Conservation (phyloP, 2,113 vertebrate species). For the Takifugu bimaculatus region DNA sequence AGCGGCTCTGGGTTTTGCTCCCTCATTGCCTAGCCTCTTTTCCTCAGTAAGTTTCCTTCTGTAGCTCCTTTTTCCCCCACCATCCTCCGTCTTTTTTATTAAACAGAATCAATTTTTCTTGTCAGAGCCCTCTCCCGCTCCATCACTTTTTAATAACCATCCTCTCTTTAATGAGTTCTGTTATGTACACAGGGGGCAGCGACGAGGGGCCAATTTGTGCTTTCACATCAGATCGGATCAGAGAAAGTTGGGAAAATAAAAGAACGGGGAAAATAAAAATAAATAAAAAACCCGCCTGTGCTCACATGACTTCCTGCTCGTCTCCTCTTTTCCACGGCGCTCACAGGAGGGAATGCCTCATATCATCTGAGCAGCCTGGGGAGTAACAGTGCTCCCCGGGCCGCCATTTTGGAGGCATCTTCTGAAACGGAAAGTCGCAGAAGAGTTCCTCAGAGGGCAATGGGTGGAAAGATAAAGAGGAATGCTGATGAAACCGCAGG, state of each 20-base stretch:
- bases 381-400: slow-evolving; percentile 54
- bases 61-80: slow-evolving; percentile 12
- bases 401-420: slow-evolving; percentile 65
- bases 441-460: slow-evolving; percentile 39
- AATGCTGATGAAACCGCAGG: slow-evolving; percentile 31
- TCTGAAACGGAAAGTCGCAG: slow-evolving; percentile 57
- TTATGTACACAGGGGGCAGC: slow-evolving; percentile 73
- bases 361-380: slow-evolving; percentile 60
- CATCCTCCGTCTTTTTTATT: slow-evolving; percentile 52
- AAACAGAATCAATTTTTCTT: slow-evolving; percentile 64
- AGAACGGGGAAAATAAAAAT: background rate
- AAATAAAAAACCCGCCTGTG: background rate
- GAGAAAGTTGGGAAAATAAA: slow-evolving; percentile 56
- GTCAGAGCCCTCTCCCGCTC: slow-evolving; percentile 59
- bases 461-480: slow-evolving; percentile 26
- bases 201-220: slow-evolving; percentile 74
- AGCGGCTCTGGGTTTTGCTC: slow-evolving; percentile 26
- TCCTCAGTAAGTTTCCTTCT: slow-evolving; percentile 33
- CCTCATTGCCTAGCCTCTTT: slow-evolving; percentile 42
- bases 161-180: slow-evolving; percentile 75
- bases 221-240: slow-evolving; percentile 72
- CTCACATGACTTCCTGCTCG: slow-evolving; percentile 24
- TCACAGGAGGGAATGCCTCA: slow-evolving; percentile 46
- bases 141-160: slow-evolving; percentile 77
- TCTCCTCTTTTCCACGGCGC: slow-evolving; percentile 29